A percentile compares a stretch with the other conserved stretches of the same genome.
Evolutionary conservation across 2,797 vertebrate genomes (phyloP).

Genomic region (Trachops cirrhosus): DNA sequence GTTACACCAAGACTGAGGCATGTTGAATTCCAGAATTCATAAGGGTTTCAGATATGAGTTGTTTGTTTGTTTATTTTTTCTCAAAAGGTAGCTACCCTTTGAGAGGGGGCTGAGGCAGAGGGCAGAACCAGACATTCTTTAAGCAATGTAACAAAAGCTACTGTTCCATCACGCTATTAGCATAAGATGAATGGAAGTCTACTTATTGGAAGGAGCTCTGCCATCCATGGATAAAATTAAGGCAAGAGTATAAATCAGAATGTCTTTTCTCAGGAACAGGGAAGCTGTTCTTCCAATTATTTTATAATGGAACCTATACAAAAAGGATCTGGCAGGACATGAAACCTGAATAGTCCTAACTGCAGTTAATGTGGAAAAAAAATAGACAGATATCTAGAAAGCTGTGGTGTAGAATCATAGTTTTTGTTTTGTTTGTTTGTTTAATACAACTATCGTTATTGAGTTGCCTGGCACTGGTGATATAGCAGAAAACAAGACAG

Average conservation of each 20-base stretch:
- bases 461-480: neutral
- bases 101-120: neutral
- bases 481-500: neutral
- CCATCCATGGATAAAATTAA: neutral
- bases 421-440: neutral
- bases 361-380: neutral
- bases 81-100: neutral
- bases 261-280: neutral
- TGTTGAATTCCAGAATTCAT: neutral
- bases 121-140: neutral
- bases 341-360: neutral
- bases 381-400: neutral
- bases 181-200: neutral
- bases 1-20: neutral
- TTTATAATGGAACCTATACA: neutral
- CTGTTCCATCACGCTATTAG: neutral
- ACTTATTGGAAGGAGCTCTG: neutral
- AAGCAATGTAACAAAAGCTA: neutral
- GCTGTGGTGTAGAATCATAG: neutral
- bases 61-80: neutral
- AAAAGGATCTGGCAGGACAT: neutral
- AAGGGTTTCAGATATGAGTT: neutral
- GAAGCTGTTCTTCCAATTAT: neutral
- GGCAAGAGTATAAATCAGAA: neutral
- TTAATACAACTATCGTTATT: neutral